phyloP scores from a whole-genome alignment of 2,113 vertebrate species.

The Pelecanoides urinatrix region DNA sequence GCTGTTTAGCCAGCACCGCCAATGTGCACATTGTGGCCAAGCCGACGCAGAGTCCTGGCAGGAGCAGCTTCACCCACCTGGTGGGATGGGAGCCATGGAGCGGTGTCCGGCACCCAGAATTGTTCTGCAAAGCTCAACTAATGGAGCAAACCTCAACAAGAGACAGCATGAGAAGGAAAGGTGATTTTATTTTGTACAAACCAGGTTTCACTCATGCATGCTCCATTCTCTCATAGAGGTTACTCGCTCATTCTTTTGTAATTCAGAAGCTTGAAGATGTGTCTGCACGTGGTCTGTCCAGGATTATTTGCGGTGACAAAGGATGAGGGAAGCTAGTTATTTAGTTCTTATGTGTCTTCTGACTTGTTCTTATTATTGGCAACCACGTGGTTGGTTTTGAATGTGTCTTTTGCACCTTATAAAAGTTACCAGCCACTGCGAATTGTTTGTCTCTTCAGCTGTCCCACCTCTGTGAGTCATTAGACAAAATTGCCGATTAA shows the following conservation, averaged over 20 bases:
- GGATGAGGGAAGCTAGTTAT: not conserved
- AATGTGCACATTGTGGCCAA: fast-evolving
- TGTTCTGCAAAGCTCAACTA: not conserved
- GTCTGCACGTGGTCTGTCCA: fast-evolving
- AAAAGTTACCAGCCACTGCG: not conserved
- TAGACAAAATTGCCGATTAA: not conserved
- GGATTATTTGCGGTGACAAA: not conserved
- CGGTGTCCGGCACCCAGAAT: not conserved
- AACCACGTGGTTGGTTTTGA: not conserved
- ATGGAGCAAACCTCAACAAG: not conserved
- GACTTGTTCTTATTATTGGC: not conserved
- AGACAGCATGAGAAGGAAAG: not conserved
- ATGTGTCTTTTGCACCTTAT: not conserved
- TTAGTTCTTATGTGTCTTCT: not conserved
- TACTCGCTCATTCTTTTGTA: not conserved
- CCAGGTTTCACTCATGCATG: fast-evolving
- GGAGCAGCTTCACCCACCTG: not conserved
- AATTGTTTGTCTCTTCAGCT: not conserved
- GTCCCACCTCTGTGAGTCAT: not conserved
- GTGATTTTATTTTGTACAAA: not conserved
- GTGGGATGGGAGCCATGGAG: not conserved
- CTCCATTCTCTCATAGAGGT: not conserved
- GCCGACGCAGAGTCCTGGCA: not conserved
- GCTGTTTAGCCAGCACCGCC: fast-evolving
- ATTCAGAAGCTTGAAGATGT: not conserved